Evolutionary conservation across 2,113 vertebrate species (phyloP).

Genomic region (Lepisosteus oculatus): DNA sequence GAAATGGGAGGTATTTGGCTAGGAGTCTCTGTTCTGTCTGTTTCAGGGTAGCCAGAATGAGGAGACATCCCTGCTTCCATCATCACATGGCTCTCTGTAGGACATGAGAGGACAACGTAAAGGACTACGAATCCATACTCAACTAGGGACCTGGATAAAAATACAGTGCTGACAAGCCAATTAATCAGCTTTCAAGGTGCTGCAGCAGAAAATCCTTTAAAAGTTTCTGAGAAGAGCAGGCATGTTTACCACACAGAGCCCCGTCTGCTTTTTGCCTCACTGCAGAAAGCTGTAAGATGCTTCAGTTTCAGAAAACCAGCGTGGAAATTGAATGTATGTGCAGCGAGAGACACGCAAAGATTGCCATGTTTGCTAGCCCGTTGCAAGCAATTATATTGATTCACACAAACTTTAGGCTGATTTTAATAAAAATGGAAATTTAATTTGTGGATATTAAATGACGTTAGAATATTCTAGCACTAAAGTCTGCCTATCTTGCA

Average conservation of each 20-base stretch:
- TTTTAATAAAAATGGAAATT: too few species aligned
- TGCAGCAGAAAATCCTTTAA: constrained; percentile 65
- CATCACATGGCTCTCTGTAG: constrained; percentile 30
- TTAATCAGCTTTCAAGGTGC: constrained; percentile 81
- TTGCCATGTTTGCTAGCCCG: too few species aligned
- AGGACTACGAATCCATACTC: constrained; percentile 60
- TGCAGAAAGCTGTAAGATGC: not conserved
- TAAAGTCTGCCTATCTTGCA: too few species aligned
- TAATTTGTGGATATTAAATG: too few species aligned
- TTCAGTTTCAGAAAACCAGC: not conserved
- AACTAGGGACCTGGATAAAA: constrained; percentile 71
- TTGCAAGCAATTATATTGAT: too few species aligned
- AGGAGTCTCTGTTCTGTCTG: constrained; percentile 4
- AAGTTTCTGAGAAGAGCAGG: constrained; percentile 56
- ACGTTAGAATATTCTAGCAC: too few species aligned
- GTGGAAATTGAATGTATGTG: not conserved
- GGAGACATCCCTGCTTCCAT: constrained; percentile 11
- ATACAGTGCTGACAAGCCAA: constrained; percentile 81
- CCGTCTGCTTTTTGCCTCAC: not conserved
- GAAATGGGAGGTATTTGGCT: not conserved
- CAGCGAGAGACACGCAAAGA: not conserved
- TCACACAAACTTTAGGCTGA: too few species aligned
- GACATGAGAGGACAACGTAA: constrained; percentile 63
- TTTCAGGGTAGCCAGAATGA: constrained; percentile 8
- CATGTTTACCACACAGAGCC: constrained; percentile 21